phyloP scores from a whole-genome alignment of 2,888 invertebrate species.

The Caenorhabditis panamensis region DNA sequence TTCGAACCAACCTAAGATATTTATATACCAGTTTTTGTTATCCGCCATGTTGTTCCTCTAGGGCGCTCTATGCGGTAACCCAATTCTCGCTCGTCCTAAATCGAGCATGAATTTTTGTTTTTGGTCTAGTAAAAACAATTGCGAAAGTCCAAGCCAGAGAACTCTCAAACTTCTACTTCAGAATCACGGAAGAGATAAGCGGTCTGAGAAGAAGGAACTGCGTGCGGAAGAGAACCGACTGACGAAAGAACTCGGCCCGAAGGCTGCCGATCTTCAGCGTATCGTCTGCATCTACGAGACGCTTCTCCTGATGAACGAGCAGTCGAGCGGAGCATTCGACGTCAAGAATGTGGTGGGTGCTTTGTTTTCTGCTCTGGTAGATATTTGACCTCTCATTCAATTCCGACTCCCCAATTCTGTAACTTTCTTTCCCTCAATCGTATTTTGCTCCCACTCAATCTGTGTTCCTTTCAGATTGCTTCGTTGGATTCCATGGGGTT shows the following conservation, averaged over 20 bases:
- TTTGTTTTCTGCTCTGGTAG: constrained; percentile 4
- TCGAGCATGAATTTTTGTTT: not conserved
- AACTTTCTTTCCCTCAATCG: not conserved
- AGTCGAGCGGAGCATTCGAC: constrained; percentile 32
- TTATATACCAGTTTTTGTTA: constrained; percentile 10
- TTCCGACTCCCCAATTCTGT: constrained; percentile 1
- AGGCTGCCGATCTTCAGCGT: constrained; percentile 52
- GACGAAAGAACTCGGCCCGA: constrained; percentile 52
- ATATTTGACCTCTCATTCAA: not conserved
- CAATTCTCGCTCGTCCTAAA: constrained; percentile 1
- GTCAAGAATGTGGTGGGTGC: constrained; percentile 50
- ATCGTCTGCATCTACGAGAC: constrained; percentile 58
- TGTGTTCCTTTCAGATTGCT: constrained; percentile 36
- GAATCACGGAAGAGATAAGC: constrained; percentile 61
- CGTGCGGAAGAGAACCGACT: constrained; percentile 45
- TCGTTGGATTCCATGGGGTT: constrained; percentile 60
- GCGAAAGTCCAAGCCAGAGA: not conserved
- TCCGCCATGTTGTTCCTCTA: not conserved
- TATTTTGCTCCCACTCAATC: not conserved
- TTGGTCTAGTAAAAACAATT: not conserved
- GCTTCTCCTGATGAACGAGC: constrained; percentile 24
- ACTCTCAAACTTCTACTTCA: constrained; percentile 4
- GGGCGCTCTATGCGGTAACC: not conserved
- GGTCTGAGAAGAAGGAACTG: constrained; percentile 53
- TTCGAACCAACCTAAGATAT: not conserved